Percentiles rank a stretch among this genome's conserved stretches.
Conservation (phyloP, 2,113 vertebrate genomes). For the Podarcis raffonei region DNA sequence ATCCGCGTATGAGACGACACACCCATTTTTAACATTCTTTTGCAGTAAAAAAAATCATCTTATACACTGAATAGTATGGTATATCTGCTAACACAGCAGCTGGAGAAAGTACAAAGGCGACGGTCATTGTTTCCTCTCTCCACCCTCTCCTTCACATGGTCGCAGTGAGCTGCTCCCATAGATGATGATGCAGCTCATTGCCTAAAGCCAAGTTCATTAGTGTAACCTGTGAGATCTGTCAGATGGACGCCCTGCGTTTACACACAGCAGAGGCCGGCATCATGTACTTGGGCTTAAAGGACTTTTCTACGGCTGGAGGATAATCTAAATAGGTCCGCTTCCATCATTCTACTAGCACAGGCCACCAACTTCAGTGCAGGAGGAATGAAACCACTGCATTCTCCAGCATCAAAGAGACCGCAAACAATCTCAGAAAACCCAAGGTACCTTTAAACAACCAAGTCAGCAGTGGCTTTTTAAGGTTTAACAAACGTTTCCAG, state of each 20-base stretch:
- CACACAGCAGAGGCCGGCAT: not conserved
- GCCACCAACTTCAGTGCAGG: not conserved
- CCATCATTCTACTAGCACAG: not conserved
- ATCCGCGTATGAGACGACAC: rapidly evolving
- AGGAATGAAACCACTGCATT: not conserved
- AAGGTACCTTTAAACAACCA: not conserved
- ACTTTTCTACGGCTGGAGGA: not conserved
- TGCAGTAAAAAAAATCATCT: too few species aligned
- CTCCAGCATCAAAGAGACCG: not conserved
- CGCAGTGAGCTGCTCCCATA: not conserved
- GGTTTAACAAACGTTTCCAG: not conserved
- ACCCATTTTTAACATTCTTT: too few species aligned
- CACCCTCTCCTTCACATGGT: not conserved
- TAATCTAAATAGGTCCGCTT: not conserved
- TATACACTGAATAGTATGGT: too few species aligned
- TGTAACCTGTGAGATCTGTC: not conserved
- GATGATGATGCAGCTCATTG: not conserved
- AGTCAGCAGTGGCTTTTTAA: not conserved
- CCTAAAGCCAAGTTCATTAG: not conserved
- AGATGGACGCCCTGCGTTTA: not conserved
- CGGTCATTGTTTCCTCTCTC: not conserved
- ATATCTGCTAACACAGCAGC: not conserved
- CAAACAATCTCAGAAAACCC: not conserved
- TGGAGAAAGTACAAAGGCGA: not conserved
- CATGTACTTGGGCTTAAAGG: not conserved